Base-by-base conservation (phyloP, 2,797 vertebrate species). In the Poecilia gillii region DNA sequence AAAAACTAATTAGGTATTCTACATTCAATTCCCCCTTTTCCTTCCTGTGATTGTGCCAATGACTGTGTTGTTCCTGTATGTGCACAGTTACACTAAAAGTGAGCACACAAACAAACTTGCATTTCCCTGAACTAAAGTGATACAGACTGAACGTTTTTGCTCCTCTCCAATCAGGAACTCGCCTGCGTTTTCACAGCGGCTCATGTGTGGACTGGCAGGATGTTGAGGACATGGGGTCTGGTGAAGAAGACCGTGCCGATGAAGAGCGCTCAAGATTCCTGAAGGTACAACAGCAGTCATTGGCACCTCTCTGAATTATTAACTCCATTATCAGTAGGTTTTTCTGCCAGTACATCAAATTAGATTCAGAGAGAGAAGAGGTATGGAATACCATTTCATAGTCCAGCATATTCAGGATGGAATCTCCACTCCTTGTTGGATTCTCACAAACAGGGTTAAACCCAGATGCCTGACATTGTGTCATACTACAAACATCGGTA, bases 121-220 rank as follows among this genome's bases (percentile, higher is more conserved):
- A 18, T n/a, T 70, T 41, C 12, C 39, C 39, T 70, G 66, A 70
- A 25, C 66, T 70, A 13, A 70, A 43, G 20, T 18, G 20, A 41
- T 2, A 43, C 18, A 13, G 1, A 6, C 4, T n/a, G 41, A 43
- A 39, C 0, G 2, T 3, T n/a, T n/a, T 28, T 55, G 39, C 74
- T 77, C 0, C 72, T 82, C 13, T 87, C 73, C 84, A 78, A 87
- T 70, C 80, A 99, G 98, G 97, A 88, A 97, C 98, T 84, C 96
- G 93, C 64, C 90, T 99, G 75, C 97, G 96, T 89, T 98, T 99
- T 95, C 97, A 98, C 88, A 96, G 96, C 88, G 96, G 97, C 82
- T 91, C 79, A 75, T 96, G 92, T 78, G 94, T 95, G 74, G 95
- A 97, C 74, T 99, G 98, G 98, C 97, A 97, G 87, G 96, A 97